Conservation (phyloP, 53 echinoderm and acorn worm species). For the Paracentrotus lividus region DNA sequence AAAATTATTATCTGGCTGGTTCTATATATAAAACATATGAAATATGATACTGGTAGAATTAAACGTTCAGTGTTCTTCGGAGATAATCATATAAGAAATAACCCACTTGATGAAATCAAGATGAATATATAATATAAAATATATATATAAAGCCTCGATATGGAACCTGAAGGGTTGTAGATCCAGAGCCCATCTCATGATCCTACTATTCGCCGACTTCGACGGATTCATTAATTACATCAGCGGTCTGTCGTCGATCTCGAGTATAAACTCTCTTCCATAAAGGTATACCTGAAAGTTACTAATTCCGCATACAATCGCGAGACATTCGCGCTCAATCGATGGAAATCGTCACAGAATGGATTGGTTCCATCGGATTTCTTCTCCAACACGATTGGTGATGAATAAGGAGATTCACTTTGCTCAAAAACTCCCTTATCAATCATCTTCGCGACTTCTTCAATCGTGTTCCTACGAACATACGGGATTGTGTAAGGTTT, state of each 20-base stretch:
- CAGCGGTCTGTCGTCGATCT: slow-evolving; percentile 76
- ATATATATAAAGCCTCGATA: too few relatives aligned
- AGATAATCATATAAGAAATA: too few relatives aligned
- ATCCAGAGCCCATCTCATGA: too few relatives aligned
- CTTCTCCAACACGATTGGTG: slow-evolving; percentile 73
- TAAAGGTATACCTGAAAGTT: slow-evolving; percentile 75
- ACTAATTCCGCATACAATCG: slow-evolving; percentile 74
- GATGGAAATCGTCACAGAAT: slow-evolving; percentile 80
- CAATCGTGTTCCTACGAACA: slow-evolving; percentile 59
- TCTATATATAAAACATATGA: too few relatives aligned
- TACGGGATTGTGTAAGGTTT: slow-evolving; percentile 75
- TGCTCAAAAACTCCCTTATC: slow-evolving; percentile 73
- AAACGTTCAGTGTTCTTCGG: too few relatives aligned
- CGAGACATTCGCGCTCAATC: slow-evolving; percentile 78
- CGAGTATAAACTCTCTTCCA: too few relatives aligned
- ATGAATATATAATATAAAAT: too few relatives aligned
- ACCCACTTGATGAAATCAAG: too few relatives aligned
- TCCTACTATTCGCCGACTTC: too few relatives aligned
- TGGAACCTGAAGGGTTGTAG: too few relatives aligned
- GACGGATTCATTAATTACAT: slow-evolving; percentile 63
- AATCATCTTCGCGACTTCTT: slow-evolving; percentile 72
- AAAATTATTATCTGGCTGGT: too few relatives aligned
- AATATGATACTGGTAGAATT: too few relatives aligned
- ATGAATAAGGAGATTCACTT: slow-evolving; percentile 75
- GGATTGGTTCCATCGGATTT: slow-evolving; percentile 78